Percentiles rank a stretch among this genome's conserved stretches.
Evolutionary conservation across 2,888 invertebrate species (phyloP).

Genomic region (Lasioglossum oenotherae): DNA sequence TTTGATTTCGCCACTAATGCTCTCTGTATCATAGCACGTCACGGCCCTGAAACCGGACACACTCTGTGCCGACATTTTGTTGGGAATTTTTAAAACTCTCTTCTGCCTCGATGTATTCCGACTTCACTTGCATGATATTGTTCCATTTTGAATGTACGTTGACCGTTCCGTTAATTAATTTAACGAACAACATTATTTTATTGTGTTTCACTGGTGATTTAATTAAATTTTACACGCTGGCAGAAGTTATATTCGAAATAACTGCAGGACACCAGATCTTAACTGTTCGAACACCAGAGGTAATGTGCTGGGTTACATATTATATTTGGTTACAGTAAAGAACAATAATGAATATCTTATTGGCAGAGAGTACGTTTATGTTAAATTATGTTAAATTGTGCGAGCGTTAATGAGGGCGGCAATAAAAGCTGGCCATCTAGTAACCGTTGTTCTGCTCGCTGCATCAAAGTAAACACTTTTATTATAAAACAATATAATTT

Average conservation of each 20-base stretch:
- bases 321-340: background rate
- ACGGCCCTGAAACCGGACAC: too few relatives aligned
- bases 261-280: background rate
- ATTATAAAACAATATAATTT: too few relatives aligned
- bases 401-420: background rate
- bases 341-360: background rate
- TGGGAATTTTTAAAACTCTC: background rate
- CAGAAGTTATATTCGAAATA: background rate
- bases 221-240: background rate
- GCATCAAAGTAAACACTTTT: background rate
- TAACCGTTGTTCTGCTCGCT: background rate
- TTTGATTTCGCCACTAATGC: too few relatives aligned
- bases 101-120: background rate
- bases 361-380: background rate
- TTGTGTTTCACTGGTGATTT: background rate
- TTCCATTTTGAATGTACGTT: background rate
- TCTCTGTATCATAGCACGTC: too few relatives aligned
- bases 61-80: too few relatives aligned
- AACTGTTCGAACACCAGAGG: background rate
- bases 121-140: background rate
- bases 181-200: background rate
- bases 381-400: background rate
- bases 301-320: background rate
- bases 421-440: background rate
- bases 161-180: background rate